A percentile compares a stretch with the other conserved stretches of the same genome.
Evolutionary conservation across 1,140 invertebrate genomes (phyloP).

Genomic region (Gryllus bimaculatus): DNA sequence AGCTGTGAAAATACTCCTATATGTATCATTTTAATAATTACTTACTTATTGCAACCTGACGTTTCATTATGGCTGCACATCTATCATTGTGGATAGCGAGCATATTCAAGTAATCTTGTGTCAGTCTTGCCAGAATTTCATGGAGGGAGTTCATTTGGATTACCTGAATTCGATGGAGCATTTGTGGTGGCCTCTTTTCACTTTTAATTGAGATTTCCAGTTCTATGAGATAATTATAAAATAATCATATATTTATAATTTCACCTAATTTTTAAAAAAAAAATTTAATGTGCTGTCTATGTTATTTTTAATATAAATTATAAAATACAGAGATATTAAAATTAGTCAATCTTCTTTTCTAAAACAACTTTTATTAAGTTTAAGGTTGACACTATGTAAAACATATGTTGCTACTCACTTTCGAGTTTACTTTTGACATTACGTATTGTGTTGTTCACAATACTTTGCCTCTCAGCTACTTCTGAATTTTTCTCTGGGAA

Average conservation of each 20-base stretch:
- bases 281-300: too few relatives aligned
- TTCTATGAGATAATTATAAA: not conserved
- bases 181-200: not conserved
- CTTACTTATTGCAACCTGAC: conserved; percentile 67
- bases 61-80: conserved; percentile 61
- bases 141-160: conserved; percentile 41
- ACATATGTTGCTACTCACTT: not conserved
- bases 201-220: not conserved
- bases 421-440: not conserved
- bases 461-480: not conserved
- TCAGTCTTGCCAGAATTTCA: conserved; percentile 44
- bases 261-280: too few relatives aligned
- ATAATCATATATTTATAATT: too few relatives aligned
- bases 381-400: too few relatives aligned
- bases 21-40: conserved; percentile 17
- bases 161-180: conserved; percentile 34
- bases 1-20: not conserved
- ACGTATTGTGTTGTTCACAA: not conserved
- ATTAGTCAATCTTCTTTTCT: too few relatives aligned
- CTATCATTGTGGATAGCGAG: conserved; percentile 61
- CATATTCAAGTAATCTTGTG: conserved; percentile 63
- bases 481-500: not conserved
- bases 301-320: too few relatives aligned
- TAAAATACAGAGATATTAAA: too few relatives aligned
- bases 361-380: too few relatives aligned